Base-by-base conservation (phyloP, 2,888 invertebrate genomes). In the Phania funesta region DNA sequence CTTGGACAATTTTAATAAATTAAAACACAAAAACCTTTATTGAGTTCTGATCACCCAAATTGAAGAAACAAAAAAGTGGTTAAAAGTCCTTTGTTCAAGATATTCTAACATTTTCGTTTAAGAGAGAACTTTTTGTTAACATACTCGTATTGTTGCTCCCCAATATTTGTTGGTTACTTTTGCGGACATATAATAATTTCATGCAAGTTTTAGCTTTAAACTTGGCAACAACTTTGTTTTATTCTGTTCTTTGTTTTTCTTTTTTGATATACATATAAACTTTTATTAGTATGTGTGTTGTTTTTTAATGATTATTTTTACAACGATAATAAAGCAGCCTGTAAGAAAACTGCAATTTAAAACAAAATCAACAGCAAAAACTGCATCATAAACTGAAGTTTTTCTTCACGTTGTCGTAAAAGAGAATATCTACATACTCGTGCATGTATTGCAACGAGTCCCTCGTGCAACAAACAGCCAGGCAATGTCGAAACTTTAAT, bases 401-500 rank as follows among this genome's bases (percentile, higher is more conserved):
- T 75, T 56, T 64, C 62, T 70, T 65, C 16, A 44, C 18, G 48
- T 32, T 67, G 32, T 46, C 60, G 22, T 67, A 22, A 67, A 44
- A 41, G 62, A 62, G 26, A 5, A 38, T 18, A 46, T 20, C 1
- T 7, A 16, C 13, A 32, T 16, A 24, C 9, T 11, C 13, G 18
- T 16, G 20, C 20, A 46, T 46, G 62, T 35, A 54, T 54, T 52
- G 73, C 73, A 52, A 74, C 24, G 52, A 62, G 62, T 52, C 52
- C 52, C 41, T 74, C 68, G 68, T 79, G 75, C 76, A 80, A 44
- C 62, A 64, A 52, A 52, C 64, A 71, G 48, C 24, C 38, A 65
- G 56, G 65, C 67, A 88, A 88, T 87, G 88, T 90, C 88, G 88
- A 58, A 90, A 89, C 89, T 90, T 90, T 90, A 90, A 90, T 90